Base-by-base conservation (phyloP, 2,113 vertebrate species). In the Mesocricetus auratus region DNA sequence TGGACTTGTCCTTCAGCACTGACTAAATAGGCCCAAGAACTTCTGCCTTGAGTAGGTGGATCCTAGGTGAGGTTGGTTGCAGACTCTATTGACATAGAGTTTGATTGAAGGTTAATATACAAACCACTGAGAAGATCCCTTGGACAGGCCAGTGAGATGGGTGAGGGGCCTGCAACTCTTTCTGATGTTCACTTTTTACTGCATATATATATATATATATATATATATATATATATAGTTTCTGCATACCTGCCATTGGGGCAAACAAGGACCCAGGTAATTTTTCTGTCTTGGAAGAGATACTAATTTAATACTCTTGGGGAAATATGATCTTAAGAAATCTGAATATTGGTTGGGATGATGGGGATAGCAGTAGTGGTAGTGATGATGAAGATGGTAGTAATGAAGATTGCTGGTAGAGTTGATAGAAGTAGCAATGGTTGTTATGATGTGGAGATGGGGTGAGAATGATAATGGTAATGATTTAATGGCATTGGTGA, bases 211-310 rank as follows among this genome's bases (percentile, higher is more conserved):
- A n/a, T n/a, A n/a, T n/a, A n/a, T n/a, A n/a, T n/a, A n/a, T n/a
- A n/a, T n/a, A 33, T n/a, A n/a, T n/a, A n/a, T n/a, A n/a, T n/a
- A n/a, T n/a, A n/a, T n/a, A n/a, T n/a, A n/a, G 42, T 74, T 81
- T 90, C 64, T 50, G 31, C 62, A 71, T 16, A 47, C 29, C 64
- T 64, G n/a, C 45, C 47, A 15, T 33, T 21, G 12, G n/a, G 33
- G 56, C 88, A 88, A 33, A 36, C 53, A 19, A 42, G 50, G 60
- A 42, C 39, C 79, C 85, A 68, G 36, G 87, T 21, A 15, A 29
- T 66, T 62, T 71, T 21, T 73, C 47, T 83, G 29, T 73, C 74
- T 68, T 94, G 29, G 82, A 93, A 93, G 50, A 93, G 21, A 75
- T 47, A 5, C 5, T 78, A 16, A 39, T 87, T 89, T 74, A 89